Evolutionary conservation across 2,888 invertebrate species (phyloP).

Genomic region (Nezara viridula): DNA sequence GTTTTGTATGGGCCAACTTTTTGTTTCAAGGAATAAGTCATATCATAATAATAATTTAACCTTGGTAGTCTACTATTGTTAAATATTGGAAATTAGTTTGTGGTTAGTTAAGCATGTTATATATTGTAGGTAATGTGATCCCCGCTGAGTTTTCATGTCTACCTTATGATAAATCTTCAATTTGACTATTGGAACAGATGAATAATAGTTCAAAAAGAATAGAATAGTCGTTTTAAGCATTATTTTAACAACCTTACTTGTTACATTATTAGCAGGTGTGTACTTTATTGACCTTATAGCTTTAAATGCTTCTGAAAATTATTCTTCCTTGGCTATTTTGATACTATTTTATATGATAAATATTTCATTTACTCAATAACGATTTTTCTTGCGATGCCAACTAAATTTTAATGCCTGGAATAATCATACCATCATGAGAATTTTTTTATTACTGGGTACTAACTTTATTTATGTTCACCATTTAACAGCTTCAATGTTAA

Average conservation of each 20-base stretch:
- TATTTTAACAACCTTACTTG: not conserved
- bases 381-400: not conserved
- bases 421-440: not conserved
- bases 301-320: not conserved
- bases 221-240: slow-evolving; percentile 41
- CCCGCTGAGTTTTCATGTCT: not conserved
- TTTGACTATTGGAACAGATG: not conserved
- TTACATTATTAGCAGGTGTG: not conserved
- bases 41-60: not conserved
- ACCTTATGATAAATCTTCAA: not conserved
- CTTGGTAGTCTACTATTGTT: not conserved
- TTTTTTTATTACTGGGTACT: not conserved
- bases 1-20: not conserved
- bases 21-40: not conserved
- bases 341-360: not conserved
- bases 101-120: slow-evolving; percentile 2
- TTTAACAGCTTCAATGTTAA: not conserved
- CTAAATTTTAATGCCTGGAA: slow-evolving; percentile 2
- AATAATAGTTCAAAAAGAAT: slow-evolving; percentile 54
- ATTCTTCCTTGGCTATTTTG: not conserved
- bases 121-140: not conserved
- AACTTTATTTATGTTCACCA: not conserved
- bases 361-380: not conserved
- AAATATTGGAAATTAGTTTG: not conserved
- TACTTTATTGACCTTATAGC: not conserved